phyloP scores from a whole-genome alignment of 2,113 vertebrate species.

The Bufo bufo region DNA sequence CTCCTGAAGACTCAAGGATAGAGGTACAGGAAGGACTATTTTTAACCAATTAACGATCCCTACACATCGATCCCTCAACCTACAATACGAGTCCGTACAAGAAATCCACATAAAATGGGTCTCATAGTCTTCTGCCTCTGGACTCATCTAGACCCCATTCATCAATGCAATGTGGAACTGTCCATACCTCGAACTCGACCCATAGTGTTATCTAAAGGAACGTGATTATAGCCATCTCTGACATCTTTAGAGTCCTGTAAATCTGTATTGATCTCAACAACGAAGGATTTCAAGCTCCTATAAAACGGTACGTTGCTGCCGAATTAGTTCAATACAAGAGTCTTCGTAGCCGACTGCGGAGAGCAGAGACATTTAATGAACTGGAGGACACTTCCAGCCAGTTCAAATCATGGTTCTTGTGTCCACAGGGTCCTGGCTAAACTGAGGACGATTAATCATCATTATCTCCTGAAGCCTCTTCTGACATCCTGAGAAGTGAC shows the following conservation, averaged over 20 bases:
- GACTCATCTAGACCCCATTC: too few species aligned
- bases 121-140: too few species aligned
- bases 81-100: not conserved
- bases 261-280: not conserved
- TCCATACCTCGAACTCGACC: not conserved
- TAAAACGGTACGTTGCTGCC: slow-evolving; percentile 1
- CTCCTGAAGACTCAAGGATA: too few species aligned
- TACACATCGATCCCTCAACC: not conserved
- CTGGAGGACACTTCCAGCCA: slow-evolving; percentile 19
- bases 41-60: too few species aligned
- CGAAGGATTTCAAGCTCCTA: not conserved
- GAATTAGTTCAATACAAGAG: slow-evolving; percentile 11
- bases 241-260: not conserved
- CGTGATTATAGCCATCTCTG: not conserved
- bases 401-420: not conserved
- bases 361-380: slow-evolving; percentile 5
- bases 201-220: not conserved
- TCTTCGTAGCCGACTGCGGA: not conserved
- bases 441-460: slow-evolving; percentile 7
- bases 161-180: too few species aligned
- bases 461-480: slow-evolving; percentile 35
- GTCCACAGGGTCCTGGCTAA: not conserved
- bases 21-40: too few species aligned
- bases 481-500: slow-evolving; percentile 20
- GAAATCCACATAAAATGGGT: too few species aligned